phyloP scores from a whole-genome alignment of 2,888 invertebrate species.

The Dryocosmus kuriphilus region DNA sequence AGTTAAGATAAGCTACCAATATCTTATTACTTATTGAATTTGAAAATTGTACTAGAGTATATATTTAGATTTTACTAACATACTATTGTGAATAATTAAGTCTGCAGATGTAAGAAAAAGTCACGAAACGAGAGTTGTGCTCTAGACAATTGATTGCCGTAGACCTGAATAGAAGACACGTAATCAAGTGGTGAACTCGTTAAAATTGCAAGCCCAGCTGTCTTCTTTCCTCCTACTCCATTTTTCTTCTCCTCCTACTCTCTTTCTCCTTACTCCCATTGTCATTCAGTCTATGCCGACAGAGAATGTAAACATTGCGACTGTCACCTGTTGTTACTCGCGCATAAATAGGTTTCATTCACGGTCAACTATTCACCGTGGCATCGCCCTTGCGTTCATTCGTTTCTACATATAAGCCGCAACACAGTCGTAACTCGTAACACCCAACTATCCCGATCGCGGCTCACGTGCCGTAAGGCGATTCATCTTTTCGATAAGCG shows the following conservation, averaged over 20 bases:
- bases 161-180: neutral
- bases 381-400: constrained; percentile 53
- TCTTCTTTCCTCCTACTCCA: constrained; percentile 39
- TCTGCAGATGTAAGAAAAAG: no score
- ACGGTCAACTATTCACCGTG: constrained; percentile 62
- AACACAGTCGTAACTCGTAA: constrained; percentile 42
- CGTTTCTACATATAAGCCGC: constrained; percentile 20
- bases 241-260: constrained; percentile 41
- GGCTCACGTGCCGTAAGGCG: constrained; percentile 54
- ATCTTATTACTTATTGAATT: no score
- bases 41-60: no score
- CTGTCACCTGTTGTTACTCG: constrained; percentile 73
- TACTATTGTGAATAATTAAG: no score
- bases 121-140: neutral
- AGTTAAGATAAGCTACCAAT: no score
- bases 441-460: constrained; percentile 41
- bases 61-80: no score
- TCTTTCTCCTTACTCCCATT: constrained; percentile 42
- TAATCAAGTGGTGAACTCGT: neutral
- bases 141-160: neutral
- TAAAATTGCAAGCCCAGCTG: neutral
- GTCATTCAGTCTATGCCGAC: constrained; percentile 62
- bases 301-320: constrained; percentile 67
- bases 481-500: constrained; percentile 56
- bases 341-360: constrained; percentile 71